Evolutionary conservation across 2,888 invertebrate genomes (phyloP), one percentile per base, ranked within the genome.

Genomic region (Trachelus tabidus): DNA sequence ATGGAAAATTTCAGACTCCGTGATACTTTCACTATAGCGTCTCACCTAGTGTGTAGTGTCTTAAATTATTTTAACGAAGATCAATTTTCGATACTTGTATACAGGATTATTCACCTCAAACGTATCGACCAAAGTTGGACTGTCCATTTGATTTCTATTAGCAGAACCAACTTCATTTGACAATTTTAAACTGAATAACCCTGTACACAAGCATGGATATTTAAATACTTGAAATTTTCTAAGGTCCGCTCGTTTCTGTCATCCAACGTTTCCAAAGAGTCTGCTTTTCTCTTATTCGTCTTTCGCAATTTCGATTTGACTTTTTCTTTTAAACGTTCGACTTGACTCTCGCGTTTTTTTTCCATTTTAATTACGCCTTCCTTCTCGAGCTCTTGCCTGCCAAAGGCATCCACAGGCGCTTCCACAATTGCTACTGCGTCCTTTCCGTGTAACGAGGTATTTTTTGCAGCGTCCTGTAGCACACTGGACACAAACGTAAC

Each of bases 291-390:
- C 33, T 31, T 71, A 30, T 9, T 34, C 12, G 30, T 23, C 9
- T 11, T 9, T 23, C 23, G 12, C 23, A 34, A 71, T 9, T 34
- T 12, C 31, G 30, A 71, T 34, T 12, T 23, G 71, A 71, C 71
- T 30, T 23, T 71, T 71, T 30, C 77, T 6, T 35, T 40, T n/a
- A 34, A 76, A 11, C 75, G 68, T 6, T 76, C 79, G 11, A 56
- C 76, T 69, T 23, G 74, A 9, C 33, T 34, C 34, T 73, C 34
- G 33, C 73, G 73, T 34, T 73, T 76, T 73, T 31, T 77, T 69
- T 12, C 79, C 73, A 1, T 79, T 75, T 34, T 82, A 71, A 31
- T 77, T 40, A 9, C 68, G 4, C 71, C 35, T 1, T 81, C 56
- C 11, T 33, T 73, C 12, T 23, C 31, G 75, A 68, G 12, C 71